Conservation (phyloP, 2,888 invertebrate genomes). For the Tetramorium bicarinatum region DNA sequence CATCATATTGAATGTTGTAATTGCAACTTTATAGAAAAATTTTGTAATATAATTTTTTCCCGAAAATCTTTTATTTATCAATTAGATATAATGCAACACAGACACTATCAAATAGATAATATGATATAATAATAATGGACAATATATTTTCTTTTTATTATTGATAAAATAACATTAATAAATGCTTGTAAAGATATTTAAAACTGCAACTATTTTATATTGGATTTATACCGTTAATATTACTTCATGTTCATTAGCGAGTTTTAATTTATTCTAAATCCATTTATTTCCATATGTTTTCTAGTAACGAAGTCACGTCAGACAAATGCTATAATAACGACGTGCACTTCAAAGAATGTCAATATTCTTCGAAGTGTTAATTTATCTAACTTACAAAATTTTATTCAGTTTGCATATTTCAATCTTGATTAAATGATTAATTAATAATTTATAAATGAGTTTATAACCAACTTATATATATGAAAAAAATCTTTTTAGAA, state of each 20-base stretch:
- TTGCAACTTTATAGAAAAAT: neutral
- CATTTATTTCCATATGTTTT: neutral
- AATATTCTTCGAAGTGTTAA: neutral
- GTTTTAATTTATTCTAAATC: neutral
- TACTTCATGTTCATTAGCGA: neutral
- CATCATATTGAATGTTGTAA: neutral
- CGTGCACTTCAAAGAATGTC: neutral
- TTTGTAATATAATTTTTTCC: neutral
- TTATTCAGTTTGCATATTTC: neutral
- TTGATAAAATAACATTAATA: neutral
- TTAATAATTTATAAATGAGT: neutral
- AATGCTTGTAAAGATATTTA: neutral
- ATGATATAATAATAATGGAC: no score
- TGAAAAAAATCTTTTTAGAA: neutral
- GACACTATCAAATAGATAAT: neutral
- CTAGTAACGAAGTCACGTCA: neutral
- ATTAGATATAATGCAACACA: neutral
- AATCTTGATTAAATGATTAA: neutral
- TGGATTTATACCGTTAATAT: neutral
- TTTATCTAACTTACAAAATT: neutral
- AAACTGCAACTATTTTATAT: constrained; percentile 17
- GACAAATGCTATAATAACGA: neutral
- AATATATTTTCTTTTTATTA: neutral
- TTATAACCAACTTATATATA: no score
- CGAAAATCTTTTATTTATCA: constrained; percentile 7